These are phyloP conservation scores for Matsumyia berberina DNA, from an alignment of 2,888 invertebrate species.

Conservation along the genomic window DNA sequence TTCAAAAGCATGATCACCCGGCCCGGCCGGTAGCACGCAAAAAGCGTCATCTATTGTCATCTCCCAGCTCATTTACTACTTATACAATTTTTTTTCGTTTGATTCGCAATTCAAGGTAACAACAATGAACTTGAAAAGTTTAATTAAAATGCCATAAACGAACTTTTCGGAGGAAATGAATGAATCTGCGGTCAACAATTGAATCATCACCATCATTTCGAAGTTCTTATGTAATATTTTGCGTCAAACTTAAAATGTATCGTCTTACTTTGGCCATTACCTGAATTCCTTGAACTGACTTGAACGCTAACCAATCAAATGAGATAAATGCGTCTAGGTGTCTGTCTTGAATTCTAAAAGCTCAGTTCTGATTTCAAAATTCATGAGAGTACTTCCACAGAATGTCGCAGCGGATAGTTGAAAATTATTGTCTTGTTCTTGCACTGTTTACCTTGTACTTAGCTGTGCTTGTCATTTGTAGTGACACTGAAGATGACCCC, in stretches of 20 bases:
- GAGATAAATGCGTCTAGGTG: background rate
- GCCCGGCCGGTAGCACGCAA: background rate
- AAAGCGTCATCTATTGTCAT: slow-evolving; percentile 5
- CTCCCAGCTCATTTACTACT: background rate
- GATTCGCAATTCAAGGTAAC: slow-evolving; percentile 3
- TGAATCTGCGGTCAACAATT: slow-evolving; percentile 1
- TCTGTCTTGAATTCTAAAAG: background rate
- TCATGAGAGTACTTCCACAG: background rate
- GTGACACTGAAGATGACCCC: background rate
- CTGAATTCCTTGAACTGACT: slow-evolving; percentile 1
- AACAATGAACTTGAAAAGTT: slow-evolving; percentile 6
- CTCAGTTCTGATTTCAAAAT: slow-evolving; percentile 10
- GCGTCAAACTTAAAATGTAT: background rate
- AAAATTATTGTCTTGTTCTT: background rate
- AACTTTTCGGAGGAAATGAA: slow-evolving; percentile 3
- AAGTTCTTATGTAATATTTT: background rate
- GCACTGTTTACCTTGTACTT: background rate
- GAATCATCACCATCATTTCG: background rate
- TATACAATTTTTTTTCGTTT: background rate
- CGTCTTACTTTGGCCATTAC: background rate
- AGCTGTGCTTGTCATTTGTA: background rate
- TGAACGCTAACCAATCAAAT: background rate
- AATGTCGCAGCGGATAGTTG: slow-evolving; percentile 11
- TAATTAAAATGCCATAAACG: slow-evolving; percentile 12
- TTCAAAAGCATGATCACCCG: background rate